A percentile compares a stretch with the other conserved stretches of the same genome.
Conservation (phyloP, 2,113 vertebrate genomes). For the Emydura subglobosa region DNA sequence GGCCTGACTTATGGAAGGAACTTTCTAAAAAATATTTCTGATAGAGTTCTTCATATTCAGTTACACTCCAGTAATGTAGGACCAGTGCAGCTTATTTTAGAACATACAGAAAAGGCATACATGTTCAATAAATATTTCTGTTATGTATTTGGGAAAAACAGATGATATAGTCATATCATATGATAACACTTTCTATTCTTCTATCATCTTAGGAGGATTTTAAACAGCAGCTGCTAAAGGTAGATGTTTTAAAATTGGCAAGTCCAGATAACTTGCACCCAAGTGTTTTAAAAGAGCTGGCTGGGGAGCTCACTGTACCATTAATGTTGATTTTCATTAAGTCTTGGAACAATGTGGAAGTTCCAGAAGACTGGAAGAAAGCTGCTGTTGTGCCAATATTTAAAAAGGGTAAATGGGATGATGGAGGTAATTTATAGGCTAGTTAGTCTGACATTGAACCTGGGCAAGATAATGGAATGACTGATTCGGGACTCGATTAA, state of each 20-base stretch:
- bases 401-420: neutral
- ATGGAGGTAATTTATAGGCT: neutral
- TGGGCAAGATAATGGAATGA: neutral
- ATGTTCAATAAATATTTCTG: neutral
- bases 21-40: neutral
- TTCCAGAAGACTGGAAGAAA: neutral
- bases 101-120: neutral
- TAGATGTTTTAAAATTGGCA: neutral
- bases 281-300: neutral
- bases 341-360: neutral
- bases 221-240: neutral
- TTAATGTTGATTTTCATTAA: neutral
- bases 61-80: neutral
- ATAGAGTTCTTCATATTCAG: neutral
- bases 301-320: neutral
- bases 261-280: neutral
- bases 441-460: neutral
- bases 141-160: neutral
- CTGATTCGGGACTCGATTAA: neutral
- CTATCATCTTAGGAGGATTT: neutral
- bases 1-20: neutral
- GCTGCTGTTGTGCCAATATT: neutral
- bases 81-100: fast-evolving
- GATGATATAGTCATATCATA: neutral
- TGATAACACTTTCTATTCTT: neutral